Conservation (phyloP, 2,888 invertebrate genomes). For the Synanthedon formicaeformis region DNA sequence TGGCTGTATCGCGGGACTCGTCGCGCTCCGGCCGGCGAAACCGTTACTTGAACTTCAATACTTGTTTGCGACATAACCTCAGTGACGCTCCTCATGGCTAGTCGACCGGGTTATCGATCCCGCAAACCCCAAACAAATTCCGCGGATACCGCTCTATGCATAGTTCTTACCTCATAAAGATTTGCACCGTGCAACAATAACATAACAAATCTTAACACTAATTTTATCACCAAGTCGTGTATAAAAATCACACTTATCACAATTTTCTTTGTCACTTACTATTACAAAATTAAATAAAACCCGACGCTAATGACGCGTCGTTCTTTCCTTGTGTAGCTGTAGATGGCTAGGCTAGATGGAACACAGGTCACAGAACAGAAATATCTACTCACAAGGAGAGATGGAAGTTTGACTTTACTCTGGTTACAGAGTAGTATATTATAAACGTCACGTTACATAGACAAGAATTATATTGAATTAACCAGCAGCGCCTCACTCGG, state of each 20-base stretch:
- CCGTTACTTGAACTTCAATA: slow-evolving; percentile 69
- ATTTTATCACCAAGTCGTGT: slow-evolving; percentile 62
- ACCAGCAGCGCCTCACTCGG: too few species aligned
- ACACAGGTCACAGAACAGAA: too few species aligned
- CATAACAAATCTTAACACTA: slow-evolving; percentile 67
- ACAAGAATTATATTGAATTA: too few species aligned
- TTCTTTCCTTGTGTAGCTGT: slow-evolving; percentile 10
- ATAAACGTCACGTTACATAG: too few species aligned
- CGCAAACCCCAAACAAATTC: slow-evolving; percentile 63
- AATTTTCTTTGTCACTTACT: slow-evolving; percentile 63
- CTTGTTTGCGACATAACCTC: slow-evolving; percentile 66
- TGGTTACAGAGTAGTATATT: too few species aligned
- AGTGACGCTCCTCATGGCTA: slow-evolving; percentile 67
- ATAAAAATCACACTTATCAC: slow-evolving; percentile 70
- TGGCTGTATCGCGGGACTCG: slow-evolving; percentile 54
- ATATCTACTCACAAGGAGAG: too few species aligned
- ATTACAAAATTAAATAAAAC: slow-evolving; percentile 60
- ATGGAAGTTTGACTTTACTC: too few species aligned
- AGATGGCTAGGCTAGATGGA: too few species aligned
- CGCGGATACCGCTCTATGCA: slow-evolving; percentile 26
- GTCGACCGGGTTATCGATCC: slow-evolving; percentile 69
- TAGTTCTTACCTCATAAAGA: slow-evolving; percentile 58
- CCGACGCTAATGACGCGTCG: slow-evolving; percentile 63
- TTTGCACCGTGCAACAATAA: slow-evolving; percentile 56
- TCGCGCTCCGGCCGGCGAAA: slow-evolving; percentile 41